Base-by-base conservation (phyloP, 2,113 vertebrate species). In the Odontophorus gujanensis region DNA sequence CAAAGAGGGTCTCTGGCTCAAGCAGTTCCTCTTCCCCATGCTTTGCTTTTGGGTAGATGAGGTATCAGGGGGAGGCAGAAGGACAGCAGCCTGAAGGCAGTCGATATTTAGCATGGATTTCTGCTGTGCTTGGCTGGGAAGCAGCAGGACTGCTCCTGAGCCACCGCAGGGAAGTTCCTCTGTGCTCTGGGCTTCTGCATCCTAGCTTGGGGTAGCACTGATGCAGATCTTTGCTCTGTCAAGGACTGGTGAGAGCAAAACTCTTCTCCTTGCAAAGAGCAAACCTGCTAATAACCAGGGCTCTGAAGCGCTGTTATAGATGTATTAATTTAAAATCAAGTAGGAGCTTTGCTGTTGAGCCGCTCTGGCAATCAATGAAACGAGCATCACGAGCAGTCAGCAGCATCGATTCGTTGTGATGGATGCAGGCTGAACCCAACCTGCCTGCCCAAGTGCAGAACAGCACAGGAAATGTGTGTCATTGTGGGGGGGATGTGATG, bases 151-250 rank as follows among this genome's bases (percentile, higher is more conserved):
- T 75, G 50, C 57, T 82, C 81, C 47, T 45, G 26, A 89, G 38
- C 71, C 26, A 30, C 32, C 3, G 10, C 24, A 18, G 36, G 34
- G 10, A 62, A 26, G 17, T 40, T 38, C 61, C 26, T 18, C 61
- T 25, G 26, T 26, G 9, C 0, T 0, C 63, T 30, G 59, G 43
- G 14, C n/a, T 26, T 30, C 25, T 32, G 0, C 0, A 0, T 53
- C 62, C 65, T 74, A 26, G 12, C 24, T 48, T 55, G 43, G 38
- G 20, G 2, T 48, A 38, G 32, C 13, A 20, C 32, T 48, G 65
- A 7, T 28, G 16, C 6, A 26, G 43, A 7, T 38, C 22, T 62
- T 66, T 25, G 16, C 3, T 57, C 26, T 85, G 40, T 26, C 51
- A 53, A 30, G 67, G 51, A 3, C n/a, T 32, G 21, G 4, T n/a